Percentiles rank a stretch among this genome's conserved stretches.
Conservation (phyloP, 2,888 invertebrate genomes). For the Tinea semifulvella region DNA sequence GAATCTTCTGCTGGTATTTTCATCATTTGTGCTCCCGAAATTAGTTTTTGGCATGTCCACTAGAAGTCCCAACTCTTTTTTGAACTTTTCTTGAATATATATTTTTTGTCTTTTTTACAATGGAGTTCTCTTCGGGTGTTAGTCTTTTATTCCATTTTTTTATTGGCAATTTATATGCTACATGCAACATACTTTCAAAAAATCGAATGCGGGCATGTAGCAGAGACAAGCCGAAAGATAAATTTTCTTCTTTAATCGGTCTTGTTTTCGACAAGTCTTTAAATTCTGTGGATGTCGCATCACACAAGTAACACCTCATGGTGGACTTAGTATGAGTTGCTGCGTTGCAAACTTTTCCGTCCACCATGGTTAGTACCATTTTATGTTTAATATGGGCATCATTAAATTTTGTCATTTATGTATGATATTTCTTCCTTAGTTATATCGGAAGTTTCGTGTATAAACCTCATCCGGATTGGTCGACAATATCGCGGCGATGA, state of each 20-base stretch:
- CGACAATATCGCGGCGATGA: constrained; percentile 25
- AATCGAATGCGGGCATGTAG: constrained; percentile 14
- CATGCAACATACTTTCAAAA: constrained; percentile 12
- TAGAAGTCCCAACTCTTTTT: constrained; percentile 21
- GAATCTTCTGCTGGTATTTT: constrained; percentile 23
- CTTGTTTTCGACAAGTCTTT: constrained; percentile 23
- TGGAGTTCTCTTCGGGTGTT: not conserved
- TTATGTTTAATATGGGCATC: constrained; percentile 15
- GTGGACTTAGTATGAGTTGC: constrained; percentile 28
- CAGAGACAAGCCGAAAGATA: constrained; percentile 13
- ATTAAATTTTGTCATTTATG: constrained; percentile 9
- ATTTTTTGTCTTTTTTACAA: constrained; percentile 18
- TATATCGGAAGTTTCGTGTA: constrained; percentile 18
- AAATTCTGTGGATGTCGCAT: constrained; percentile 29
- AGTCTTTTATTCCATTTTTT: constrained; percentile 13
- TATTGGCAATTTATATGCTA: constrained; percentile 14
- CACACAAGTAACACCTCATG: constrained; percentile 30
- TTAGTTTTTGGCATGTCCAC: constrained; percentile 25
- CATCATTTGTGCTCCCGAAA: no score
- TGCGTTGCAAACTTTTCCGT: constrained; percentile 32
- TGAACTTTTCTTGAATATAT: constrained; percentile 19
- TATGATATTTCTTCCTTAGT: constrained; percentile 20
- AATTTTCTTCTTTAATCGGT: not conserved
- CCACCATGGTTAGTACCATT: constrained; percentile 24
- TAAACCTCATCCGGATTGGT: constrained; percentile 22